Base-by-base conservation (phyloP, 2,113 vertebrate species). In the Gobius niger region DNA sequence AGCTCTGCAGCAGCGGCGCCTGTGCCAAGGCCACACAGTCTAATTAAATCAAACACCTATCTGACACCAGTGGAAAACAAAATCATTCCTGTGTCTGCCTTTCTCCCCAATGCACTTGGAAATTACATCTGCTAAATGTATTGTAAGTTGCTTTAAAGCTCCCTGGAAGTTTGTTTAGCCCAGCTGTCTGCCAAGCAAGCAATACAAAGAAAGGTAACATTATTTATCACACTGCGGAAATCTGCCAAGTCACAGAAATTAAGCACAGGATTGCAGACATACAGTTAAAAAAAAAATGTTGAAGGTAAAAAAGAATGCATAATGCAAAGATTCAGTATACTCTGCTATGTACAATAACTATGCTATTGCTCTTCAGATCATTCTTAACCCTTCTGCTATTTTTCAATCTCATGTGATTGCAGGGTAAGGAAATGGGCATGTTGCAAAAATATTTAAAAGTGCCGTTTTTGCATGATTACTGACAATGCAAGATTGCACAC, bases 41-140 rank as follows among this genome's bases (percentile, higher is more conserved):
- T 60, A 60, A 60, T 60, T 60, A 60, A 60, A 60, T 60, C 57
- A 60, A 60, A 60, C 57, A 60, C 57, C 57, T 60, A 60, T 60
- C 57, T 60, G 40, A 42, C 57, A 15, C 57, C 4, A 15, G 14
- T 44, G 57, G 42, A 60, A 60, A 60, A 60, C 57, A 60, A 60
- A 60, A 60, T 60, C 40, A 44, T 60, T 60, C 57, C 57, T 60
- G 14, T 60, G 40, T 60, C 57, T 60, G 57, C 57, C 57, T 42
- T 60, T 60, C 40, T 60, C 34, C 57, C 44, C 40, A 5, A 40
- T 60, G 40, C 34, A 42, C 40, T 44, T 7, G 40, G 40, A 60
- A 60, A 60, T 60, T 42, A 60, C 57, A 60, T 60, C 57, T 60
- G 57, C 14, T 60, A 60, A 60, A 60, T 42, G 57, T 41, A 60